Evolutionary conservation across 53 echinoderm and acorn worm genomes (phyloP).

Genomic region (Antedon mediterranea): DNA sequence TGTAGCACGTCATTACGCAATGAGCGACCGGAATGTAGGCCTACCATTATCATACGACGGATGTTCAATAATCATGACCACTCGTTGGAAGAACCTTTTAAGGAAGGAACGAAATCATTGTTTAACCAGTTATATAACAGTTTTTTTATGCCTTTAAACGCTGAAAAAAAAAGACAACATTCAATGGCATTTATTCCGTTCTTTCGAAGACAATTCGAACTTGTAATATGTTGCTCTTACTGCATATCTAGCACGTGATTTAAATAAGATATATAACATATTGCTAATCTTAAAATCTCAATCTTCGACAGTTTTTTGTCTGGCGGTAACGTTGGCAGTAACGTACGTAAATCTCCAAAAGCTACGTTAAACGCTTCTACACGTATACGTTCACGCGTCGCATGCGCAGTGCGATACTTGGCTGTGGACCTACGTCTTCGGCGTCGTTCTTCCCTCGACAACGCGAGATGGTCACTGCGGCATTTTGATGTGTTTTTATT

Average conservation of each 20-base stretch:
- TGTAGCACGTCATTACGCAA: too few relatives aligned
- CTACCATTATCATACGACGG: too few relatives aligned
- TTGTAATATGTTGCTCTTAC: too few relatives aligned
- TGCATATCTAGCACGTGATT: conserved; percentile 85
- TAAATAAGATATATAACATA: conserved; percentile 85
- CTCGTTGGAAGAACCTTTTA: too few relatives aligned
- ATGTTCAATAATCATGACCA: too few relatives aligned
- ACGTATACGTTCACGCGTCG: conserved; percentile 63
- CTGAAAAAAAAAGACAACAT: too few relatives aligned
- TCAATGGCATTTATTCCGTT: too few relatives aligned
- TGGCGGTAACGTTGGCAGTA: conserved; percentile 81
- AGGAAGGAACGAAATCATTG: too few relatives aligned
- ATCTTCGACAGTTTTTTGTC: conserved; percentile 90
- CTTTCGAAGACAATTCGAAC: too few relatives aligned
- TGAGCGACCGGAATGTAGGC: too few relatives aligned
- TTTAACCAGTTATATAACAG: too few relatives aligned
- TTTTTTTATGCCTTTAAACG: too few relatives aligned
- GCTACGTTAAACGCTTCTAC: conserved; percentile 95
- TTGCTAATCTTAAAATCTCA: conserved; percentile 79
- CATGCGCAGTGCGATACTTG: conserved; percentile 92
- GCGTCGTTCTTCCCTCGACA: conserved; percentile 70
- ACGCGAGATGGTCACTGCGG: conserved; percentile 21
- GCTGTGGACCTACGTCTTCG: conserved; percentile 72
- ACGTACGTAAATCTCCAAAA: conserved; percentile 69
- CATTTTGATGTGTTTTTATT: conserved; percentile 14